Evolutionary conservation across 2,888 invertebrate species (phyloP).

Genomic region (Drosophila nigricruria): DNA sequence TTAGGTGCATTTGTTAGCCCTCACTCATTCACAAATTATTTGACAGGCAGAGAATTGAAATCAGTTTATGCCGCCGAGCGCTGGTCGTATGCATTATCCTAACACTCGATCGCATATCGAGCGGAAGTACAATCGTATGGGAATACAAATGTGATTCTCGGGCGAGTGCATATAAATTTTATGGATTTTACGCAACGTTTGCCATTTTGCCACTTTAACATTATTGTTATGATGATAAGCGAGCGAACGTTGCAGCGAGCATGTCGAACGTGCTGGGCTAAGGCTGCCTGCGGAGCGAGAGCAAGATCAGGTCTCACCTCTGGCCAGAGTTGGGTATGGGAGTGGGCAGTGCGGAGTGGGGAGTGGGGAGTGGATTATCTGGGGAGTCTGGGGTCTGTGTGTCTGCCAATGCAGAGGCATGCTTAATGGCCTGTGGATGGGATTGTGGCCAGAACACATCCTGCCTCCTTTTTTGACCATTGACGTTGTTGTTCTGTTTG

Average conservation of each 20-base stretch:
- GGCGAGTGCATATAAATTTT: conserved; percentile 74
- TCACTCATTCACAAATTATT: conserved; percentile 9
- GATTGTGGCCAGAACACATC: conserved; percentile 57
- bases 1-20: not conserved
- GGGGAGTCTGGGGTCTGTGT: conserved; percentile 39
- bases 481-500: conserved; percentile 64
- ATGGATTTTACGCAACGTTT: conserved; percentile 80
- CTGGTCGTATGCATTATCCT: not conserved
- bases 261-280: conserved; percentile 62
- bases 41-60: conserved; percentile 50
- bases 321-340: conserved; percentile 27
- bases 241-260: conserved; percentile 66
- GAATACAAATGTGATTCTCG: conserved; percentile 62
- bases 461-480: conserved; percentile 51
- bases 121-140: conserved; percentile 44
- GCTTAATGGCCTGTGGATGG: conserved; percentile 51
- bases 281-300: conserved; percentile 55
- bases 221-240: conserved; percentile 84
- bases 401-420: conserved; percentile 52
- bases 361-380: not conserved
- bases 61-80: conserved; percentile 21
- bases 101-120: conserved; percentile 33
- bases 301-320: conserved; percentile 51
- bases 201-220: conserved; percentile 84
- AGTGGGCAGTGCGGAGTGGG: not conserved